Evolutionary conservation across 2,888 invertebrate genomes (phyloP).

Genomic region (Leucozona laternaria): DNA sequence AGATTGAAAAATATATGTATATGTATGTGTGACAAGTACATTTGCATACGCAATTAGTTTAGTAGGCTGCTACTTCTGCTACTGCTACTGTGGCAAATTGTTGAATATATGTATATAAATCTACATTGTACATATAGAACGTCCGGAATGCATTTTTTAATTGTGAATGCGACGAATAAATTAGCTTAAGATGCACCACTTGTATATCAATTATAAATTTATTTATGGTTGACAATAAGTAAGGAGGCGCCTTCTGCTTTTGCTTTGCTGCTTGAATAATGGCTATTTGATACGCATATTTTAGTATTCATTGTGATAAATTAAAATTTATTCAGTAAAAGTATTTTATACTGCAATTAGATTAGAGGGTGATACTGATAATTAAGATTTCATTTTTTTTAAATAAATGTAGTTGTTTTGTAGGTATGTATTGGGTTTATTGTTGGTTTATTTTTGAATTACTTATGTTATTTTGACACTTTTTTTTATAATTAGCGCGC

Average conservation of each 20-base stretch:
- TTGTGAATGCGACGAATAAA: slow-evolving; percentile 60
- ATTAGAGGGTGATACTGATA: slow-evolving; percentile 24
- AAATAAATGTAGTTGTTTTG: no score
- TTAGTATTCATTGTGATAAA: slow-evolving; percentile 31
- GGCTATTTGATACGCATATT: neutral
- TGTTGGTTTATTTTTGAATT: no score
- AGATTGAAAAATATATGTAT: slow-evolving; percentile 17
- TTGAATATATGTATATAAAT: neutral
- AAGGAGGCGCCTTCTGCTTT: slow-evolving; percentile 50
- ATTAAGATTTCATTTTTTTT: neutral
- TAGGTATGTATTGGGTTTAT: no score
- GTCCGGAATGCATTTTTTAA: slow-evolving; percentile 63
- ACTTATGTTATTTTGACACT: no score
- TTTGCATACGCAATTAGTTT: slow-evolving; percentile 72
- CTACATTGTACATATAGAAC: slow-evolving; percentile 2
- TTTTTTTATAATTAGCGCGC: no score
- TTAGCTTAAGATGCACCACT: slow-evolving; percentile 70
- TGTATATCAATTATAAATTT: slow-evolving; percentile 59
- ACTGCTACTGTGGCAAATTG: slow-evolving; percentile 17
- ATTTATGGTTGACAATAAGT: slow-evolving; percentile 57
- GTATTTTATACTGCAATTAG: neutral
- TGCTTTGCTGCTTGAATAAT: slow-evolving; percentile 44
- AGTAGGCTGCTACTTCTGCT: slow-evolving; percentile 50
- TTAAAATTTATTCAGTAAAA: slow-evolving; percentile 16
- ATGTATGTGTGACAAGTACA: slow-evolving; percentile 49